Conservation (phyloP, 2,797 vertebrate genomes). For the Chiroxiphia lanceolata region DNA sequence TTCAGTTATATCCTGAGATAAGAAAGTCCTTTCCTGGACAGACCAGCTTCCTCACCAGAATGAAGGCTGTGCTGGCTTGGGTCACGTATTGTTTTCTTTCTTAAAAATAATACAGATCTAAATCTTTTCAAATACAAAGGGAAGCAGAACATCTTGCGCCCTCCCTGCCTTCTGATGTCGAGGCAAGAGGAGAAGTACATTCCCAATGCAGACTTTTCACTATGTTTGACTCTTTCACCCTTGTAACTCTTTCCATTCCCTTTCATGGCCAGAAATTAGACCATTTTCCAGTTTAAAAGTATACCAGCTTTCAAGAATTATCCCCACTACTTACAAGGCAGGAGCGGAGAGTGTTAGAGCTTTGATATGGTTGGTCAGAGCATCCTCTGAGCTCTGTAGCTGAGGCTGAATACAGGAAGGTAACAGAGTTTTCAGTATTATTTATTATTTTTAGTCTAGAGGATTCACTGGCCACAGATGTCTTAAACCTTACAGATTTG, state of each 20-base stretch:
- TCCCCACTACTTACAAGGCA: neutral
- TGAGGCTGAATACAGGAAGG: neutral
- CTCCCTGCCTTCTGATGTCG: neutral
- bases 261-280: neutral
- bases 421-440: neutral
- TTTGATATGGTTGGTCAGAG: neutral
- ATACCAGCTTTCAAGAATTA: neutral
- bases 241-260: neutral
- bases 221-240: neutral
- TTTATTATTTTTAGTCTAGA: neutral
- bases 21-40: constrained; percentile 58
- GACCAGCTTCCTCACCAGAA: neutral
- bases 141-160: neutral
- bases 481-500: neutral
- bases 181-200: neutral
- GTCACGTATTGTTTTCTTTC: constrained; percentile 66
- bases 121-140: constrained; percentile 38
- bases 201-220: neutral
- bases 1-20: constrained; percentile 60
- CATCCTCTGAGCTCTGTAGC: neutral
- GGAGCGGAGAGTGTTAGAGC: neutral
- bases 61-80: neutral
- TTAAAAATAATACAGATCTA: constrained; percentile 47
- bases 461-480: neutral
- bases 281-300: neutral